phyloP scores from a whole-genome alignment of 1,140 invertebrate genomes.

The Drosophila ogumai region DNA sequence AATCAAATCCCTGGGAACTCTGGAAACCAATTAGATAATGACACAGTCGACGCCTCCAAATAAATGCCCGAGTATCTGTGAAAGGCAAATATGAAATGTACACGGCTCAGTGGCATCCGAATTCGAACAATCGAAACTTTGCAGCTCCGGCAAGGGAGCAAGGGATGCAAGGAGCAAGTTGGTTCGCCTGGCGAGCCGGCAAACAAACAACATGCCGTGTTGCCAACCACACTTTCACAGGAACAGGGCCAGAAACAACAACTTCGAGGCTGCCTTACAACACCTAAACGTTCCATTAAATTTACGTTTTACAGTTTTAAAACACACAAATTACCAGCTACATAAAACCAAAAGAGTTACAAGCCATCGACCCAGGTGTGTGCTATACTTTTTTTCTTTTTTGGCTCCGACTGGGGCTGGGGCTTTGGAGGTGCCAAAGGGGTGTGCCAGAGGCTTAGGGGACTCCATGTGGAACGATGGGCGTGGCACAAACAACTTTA shows the following conservation, averaged over 20 bases:
- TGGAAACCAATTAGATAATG: slow-evolving; percentile 28
- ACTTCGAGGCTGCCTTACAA: slow-evolving; percentile 51
- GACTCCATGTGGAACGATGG: slow-evolving; percentile 15
- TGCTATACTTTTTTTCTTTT: background rate
- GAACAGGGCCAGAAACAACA: slow-evolving; percentile 29
- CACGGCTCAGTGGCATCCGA: background rate
- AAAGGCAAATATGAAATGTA: slow-evolving; percentile 24
- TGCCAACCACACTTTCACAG: slow-evolving; percentile 20
- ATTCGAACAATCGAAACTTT: slow-evolving; percentile 38
- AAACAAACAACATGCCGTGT: slow-evolving; percentile 43
- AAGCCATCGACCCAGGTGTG: slow-evolving; percentile 41
- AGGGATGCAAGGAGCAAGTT: slow-evolving; percentile 8
- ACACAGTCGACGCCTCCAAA: slow-evolving; percentile 6
- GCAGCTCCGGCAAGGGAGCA: background rate
- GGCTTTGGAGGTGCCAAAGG: too few relatives aligned
- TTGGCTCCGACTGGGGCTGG: background rate
- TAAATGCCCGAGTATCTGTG: background rate
- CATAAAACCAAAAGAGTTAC: slow-evolving; percentile 74
- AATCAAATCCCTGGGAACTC: background rate
- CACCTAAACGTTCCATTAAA: slow-evolving; percentile 81
- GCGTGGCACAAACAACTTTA: slow-evolving; percentile 73
- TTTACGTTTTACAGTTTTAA: slow-evolving; percentile 79
- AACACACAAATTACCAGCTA: slow-evolving; percentile 75
- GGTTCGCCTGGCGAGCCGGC: slow-evolving; percentile 14
- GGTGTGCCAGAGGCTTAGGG: background rate